Evolutionary conservation across 2,113 vertebrate species (phyloP).

Genomic region (Vulpes lagopus): DNA sequence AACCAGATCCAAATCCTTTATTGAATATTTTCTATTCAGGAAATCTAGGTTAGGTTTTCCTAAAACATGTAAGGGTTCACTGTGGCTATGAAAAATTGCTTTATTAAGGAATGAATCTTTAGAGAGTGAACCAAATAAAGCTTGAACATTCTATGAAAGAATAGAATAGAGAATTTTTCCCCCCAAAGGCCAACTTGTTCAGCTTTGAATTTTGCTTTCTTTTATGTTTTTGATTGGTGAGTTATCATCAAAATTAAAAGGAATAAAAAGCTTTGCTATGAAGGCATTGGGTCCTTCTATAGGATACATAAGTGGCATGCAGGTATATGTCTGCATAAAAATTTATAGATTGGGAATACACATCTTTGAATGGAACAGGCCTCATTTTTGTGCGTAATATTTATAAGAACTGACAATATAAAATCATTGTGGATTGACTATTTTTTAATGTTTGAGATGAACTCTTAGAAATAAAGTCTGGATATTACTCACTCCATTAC

Average conservation of each 20-base stretch:
- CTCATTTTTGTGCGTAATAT: constrained; percentile 49
- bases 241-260: neutral
- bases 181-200: neutral
- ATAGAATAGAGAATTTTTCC: neutral
- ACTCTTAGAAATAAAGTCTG: constrained; percentile 79
- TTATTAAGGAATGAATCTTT: neutral
- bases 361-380: constrained; percentile 49
- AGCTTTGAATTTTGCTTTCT: constrained; percentile 39
- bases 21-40: constrained; percentile 10
- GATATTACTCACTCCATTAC: constrained; percentile 66
- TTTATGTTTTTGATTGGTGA: constrained; percentile 14
- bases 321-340: neutral
- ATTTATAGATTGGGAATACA: neutral
- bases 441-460: constrained; percentile 74
- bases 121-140: neutral
- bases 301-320: neutral
- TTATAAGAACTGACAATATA: constrained; percentile 65
- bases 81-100: neutral
- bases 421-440: neutral
- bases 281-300: neutral
- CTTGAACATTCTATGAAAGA: neutral
- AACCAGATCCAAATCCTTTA: constrained; percentile 15
- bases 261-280: neutral
- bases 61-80: neutral
- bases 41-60: neutral